phyloP scores from a whole-genome alignment of 1,140 invertebrate genomes.

The Macrobrachium rosenbergii region DNA sequence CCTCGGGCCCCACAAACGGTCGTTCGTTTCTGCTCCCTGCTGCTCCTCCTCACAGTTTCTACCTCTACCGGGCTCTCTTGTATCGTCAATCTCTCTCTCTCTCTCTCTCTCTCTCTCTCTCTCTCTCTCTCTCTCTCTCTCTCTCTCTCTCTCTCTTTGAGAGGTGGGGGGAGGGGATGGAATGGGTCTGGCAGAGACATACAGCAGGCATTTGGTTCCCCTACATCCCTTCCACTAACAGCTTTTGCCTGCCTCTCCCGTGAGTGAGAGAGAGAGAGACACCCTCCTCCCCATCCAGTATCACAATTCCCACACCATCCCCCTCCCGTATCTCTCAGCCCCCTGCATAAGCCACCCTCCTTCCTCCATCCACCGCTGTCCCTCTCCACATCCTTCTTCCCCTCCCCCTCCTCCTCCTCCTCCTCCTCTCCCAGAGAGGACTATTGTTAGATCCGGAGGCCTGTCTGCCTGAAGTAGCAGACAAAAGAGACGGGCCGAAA shows the following conservation, averaged over 20 bases:
- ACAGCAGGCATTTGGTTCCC: too few relatives aligned
- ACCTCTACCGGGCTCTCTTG: background rate
- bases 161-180: background rate
- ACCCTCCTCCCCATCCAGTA: background rate
- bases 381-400: background rate
- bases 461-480: too few relatives aligned
- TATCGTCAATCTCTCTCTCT: background rate
- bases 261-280: background rate
- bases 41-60: background rate
- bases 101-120: constrained; percentile 22
- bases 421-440: background rate
- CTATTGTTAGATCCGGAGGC: too few relatives aligned
- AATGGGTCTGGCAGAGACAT: background rate
- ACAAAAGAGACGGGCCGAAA: too few relatives aligned
- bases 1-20: constrained; percentile 15
- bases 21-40: constrained; percentile 6
- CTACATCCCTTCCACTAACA: background rate
- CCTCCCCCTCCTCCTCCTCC: background rate
- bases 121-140: constrained; percentile 24
- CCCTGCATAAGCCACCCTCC: background rate
- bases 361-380: too few relatives aligned
- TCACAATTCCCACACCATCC: background rate
- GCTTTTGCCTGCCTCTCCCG: background rate
- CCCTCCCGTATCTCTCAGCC: background rate
- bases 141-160: background rate